Conservation (phyloP, 2,888 invertebrate genomes). For the Ormyrus thymus region DNA sequence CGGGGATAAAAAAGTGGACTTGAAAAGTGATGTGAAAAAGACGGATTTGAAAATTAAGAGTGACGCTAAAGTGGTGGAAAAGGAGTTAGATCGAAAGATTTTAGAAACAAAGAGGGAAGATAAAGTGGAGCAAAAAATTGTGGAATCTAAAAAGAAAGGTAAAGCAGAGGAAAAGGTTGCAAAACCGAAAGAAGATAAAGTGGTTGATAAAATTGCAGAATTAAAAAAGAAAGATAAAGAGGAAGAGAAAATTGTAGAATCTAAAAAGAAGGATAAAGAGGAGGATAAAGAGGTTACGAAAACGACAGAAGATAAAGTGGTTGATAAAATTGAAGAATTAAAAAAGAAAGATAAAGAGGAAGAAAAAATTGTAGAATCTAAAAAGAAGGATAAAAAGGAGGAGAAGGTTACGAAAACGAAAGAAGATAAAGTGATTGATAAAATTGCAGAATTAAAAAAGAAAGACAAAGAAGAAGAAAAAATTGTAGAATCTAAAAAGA, state of each 20-base stretch:
- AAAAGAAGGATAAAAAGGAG: too few species aligned
- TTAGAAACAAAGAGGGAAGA: constrained; percentile 9
- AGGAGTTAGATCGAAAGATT: not conserved
- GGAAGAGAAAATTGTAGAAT: not conserved
- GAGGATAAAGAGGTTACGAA: not conserved
- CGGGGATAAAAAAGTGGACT: too few species aligned
- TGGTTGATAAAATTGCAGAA: too few species aligned
- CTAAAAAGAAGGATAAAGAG: not conserved
- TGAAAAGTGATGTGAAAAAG: too few species aligned
- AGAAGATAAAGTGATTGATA: too few species aligned
- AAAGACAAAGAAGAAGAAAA: not conserved
- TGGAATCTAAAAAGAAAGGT: not conserved
- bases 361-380: too few species aligned
- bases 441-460: too few species aligned
- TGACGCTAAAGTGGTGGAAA: too few species aligned
- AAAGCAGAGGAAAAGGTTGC: not conserved
- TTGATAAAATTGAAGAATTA: not conserved
- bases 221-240: not conserved
- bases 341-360: too few species aligned
- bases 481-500: not conserved
- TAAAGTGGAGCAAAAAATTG: not conserved
- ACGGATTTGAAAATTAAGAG: too few species aligned
- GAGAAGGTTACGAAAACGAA: too few species aligned
- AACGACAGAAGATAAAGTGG: not conserved
- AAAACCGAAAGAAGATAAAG: too few species aligned